Conservation (phyloP, 2,113 vertebrate species). For the Epinephelus fuscoguttatus region DNA sequence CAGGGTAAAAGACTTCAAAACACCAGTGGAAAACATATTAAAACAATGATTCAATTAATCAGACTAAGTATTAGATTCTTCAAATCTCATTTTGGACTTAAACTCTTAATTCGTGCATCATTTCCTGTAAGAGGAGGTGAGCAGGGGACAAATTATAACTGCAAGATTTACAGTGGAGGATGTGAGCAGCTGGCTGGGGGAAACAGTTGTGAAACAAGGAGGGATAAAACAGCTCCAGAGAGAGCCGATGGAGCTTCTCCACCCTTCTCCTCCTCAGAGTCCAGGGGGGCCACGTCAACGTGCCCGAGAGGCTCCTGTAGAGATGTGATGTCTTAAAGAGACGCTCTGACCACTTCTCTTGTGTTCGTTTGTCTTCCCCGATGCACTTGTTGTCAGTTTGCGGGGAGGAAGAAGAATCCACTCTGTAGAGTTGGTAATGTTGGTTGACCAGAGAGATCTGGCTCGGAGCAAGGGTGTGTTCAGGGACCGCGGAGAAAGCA, state of each 20-base stretch:
- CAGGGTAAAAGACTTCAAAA: background rate
- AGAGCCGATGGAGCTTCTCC: slow-evolving; percentile 15
- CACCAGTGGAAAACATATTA: background rate
- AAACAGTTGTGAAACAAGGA: slow-evolving; percentile 2
- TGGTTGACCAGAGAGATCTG: slow-evolving; percentile 47
- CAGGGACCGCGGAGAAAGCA: slow-evolving; percentile 2
- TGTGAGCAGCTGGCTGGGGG: slow-evolving; percentile 25
- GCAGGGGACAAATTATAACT: background rate
- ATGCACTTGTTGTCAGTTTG: slow-evolving; percentile 50
- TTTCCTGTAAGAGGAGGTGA: slow-evolving; percentile 23
- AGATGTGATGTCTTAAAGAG: background rate
- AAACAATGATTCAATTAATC: background rate
- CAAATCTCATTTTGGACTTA: slow-evolving; percentile 13
- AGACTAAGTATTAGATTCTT: background rate
- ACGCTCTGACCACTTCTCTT: slow-evolving; percentile 17
- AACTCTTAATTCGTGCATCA: slow-evolving; percentile 19
- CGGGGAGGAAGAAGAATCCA: slow-evolving; percentile 13
- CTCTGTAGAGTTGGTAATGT: background rate
- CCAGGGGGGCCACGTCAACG: slow-evolving; percentile 46
- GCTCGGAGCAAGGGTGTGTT: background rate
- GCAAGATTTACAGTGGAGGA: background rate
- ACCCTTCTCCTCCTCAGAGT: slow-evolving; percentile 22
- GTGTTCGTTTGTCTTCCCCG: background rate
- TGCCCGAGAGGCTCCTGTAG: slow-evolving; percentile 17
- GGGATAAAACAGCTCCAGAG: background rate